Evolutionary conservation across 64 coral and sea anemone genomes (phyloP).

Genomic region (Actinia tenebrosa): DNA sequence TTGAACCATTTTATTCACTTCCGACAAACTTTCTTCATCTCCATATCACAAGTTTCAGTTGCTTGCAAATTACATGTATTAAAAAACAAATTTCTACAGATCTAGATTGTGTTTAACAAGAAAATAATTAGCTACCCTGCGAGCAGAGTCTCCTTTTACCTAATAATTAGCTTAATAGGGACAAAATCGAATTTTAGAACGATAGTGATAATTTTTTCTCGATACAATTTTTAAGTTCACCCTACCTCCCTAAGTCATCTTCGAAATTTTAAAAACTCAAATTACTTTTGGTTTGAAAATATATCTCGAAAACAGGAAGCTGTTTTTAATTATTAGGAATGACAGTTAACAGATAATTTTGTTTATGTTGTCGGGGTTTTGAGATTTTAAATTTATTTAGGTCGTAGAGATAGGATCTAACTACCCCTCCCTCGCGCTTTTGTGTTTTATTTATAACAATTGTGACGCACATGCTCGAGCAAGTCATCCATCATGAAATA

Average conservation of each 20-base stretch:
- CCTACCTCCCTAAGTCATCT: not conserved
- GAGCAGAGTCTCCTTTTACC: too few species aligned
- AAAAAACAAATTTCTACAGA: too few species aligned
- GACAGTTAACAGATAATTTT: not conserved
- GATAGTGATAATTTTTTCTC: too few species aligned
- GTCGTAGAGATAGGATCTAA: not conserved
- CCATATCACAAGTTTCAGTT: too few species aligned
- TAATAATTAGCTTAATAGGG: too few species aligned
- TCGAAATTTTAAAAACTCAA: not conserved
- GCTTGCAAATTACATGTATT: too few species aligned
- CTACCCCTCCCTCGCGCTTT: not conserved
- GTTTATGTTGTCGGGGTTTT: not conserved
- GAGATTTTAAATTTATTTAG: not conserved
- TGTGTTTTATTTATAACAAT: not conserved
- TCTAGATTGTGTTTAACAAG: too few species aligned
- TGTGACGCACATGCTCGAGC: slow-evolving; percentile 17
- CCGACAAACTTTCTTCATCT: too few species aligned
- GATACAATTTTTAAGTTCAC: too few species aligned
- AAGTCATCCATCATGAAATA: not conserved
- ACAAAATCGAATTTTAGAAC: too few species aligned
- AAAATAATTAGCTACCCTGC: too few species aligned
- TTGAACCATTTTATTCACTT: too few species aligned
- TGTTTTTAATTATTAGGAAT: not conserved
- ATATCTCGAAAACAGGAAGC: not conserved
- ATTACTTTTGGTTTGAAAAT: not conserved